Evolutionary conservation across 2,113 vertebrate genomes (phyloP), one percentile per base, ranked within the genome.

Genomic region (Thryonomys swinderianus): DNA sequence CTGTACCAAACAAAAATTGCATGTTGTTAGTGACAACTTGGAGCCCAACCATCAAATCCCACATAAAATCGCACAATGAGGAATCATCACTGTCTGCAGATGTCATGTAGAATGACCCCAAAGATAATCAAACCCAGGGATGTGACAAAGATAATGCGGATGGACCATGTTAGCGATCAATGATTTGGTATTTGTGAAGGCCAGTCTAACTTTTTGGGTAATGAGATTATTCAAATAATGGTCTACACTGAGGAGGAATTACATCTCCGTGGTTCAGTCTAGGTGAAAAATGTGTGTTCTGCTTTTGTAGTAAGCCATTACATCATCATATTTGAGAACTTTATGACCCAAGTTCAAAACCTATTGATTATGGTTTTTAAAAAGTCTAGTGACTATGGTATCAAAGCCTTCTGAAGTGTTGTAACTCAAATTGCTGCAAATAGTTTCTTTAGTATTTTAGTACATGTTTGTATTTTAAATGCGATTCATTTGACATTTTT

Each of bases 1-100:
- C 99, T 99, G 95, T 4, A 97, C 1, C 91, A 94, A 51, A 95
- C 17, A 92, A 5, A 93, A 93, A 95, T 81, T 79, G 88, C 59
- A 57, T 78, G 62, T 40, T 92, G 34, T 91, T 91, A 92, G 53
- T 45, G 89, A 32, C n/a, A 79, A 86, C 18, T 62, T 80, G 32
- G 3, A 83, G 10, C 57, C 11, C 51, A n/a, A 85, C 79, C 59
- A 87, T 85, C 20, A 97, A 95, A 34, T 81, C 25, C 2, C 88
- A 55, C 91, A 37, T 87, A 88, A 95, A 16, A 6, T 67, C 97
- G 87, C 61, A 91, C 48, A 97, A 95, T 93, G 80, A 92, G 53
- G 80, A 96, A 91, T 93, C 96, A 97, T 88, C 85, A 97, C 73
- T 92, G 92, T 71, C 93, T 17, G 12, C 61, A 96, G 64, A 90